These are phyloP conservation scores for Xanthia togata DNA, from an alignment of 2,888 invertebrate genomes.

Conservation along the genomic window DNA sequence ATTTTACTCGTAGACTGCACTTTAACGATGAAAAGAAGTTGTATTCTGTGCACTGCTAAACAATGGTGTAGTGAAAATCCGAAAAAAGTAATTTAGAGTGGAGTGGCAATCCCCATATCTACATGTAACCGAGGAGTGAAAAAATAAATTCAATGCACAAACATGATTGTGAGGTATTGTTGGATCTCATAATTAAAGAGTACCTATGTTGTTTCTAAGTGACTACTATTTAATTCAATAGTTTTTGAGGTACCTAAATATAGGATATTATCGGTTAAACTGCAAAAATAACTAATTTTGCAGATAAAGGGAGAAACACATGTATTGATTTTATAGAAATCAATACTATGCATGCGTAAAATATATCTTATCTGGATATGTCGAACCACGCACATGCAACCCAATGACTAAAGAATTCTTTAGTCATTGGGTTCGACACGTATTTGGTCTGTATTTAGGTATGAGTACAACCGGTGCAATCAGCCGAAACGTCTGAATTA, in stretches of 20 bases:
- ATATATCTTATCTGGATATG: too few relatives aligned
- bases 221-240: neutral
- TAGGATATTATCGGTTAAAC: too few relatives aligned
- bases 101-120: neutral
- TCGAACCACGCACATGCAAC: too few relatives aligned
- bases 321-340: too few relatives aligned
- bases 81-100: neutral
- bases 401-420: too few relatives aligned
- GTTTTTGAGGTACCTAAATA: neutral
- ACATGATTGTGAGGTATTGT: neutral
- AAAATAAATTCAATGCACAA: neutral
- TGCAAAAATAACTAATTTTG: too few relatives aligned
- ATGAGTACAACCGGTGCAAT: neutral
- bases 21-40: neutral
- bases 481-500: neutral
- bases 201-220: neutral
- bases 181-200: neutral
- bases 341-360: too few relatives aligned
- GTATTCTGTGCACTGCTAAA: neutral
- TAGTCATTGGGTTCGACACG: too few relatives aligned
- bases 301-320: too few relatives aligned
- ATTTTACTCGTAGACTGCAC: too few relatives aligned
- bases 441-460: neutral
- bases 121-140: neutral
- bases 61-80: neutral